phyloP scores from a whole-genome alignment of 2,888 invertebrate species.

The Rhopalosiphum nymphaeae region DNA sequence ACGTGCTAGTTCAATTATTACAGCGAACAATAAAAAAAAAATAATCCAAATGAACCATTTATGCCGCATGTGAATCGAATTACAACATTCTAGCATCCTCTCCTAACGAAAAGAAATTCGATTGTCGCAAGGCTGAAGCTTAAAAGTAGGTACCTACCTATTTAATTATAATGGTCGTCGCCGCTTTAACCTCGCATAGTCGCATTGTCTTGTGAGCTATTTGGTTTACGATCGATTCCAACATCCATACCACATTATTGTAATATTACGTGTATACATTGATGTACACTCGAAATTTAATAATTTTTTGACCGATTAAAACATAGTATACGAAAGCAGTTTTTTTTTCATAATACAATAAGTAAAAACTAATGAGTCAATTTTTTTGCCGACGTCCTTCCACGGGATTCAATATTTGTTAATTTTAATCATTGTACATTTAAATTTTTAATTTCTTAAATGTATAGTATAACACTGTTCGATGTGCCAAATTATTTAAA shows the following conservation, averaged over 20 bases:
- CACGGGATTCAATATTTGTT: not conserved
- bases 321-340: not conserved
- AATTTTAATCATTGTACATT: not conserved
- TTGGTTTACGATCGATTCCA: not conserved
- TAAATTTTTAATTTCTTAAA: not conserved
- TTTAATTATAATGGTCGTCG: not conserved
- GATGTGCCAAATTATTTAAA: not conserved
- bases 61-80: conserved; percentile 40
- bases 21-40: not conserved
- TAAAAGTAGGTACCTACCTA: not conserved
- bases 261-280: not conserved
- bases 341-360: not conserved
- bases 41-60: conserved; percentile 8
- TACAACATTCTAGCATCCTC: conserved; percentile 33
- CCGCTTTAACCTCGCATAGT: not conserved
- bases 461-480: not conserved
- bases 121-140: conserved; percentile 3
- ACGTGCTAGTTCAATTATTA: not conserved
- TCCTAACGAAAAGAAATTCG: not conserved
- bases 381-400: not conserved
- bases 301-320: not conserved
- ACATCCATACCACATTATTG: not conserved
- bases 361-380: not conserved
- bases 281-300: not conserved
- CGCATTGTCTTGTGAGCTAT: not conserved